Evolutionary conservation across 2,113 vertebrate genomes (phyloP).

Genomic region (Catharus fuscescens): DNA sequence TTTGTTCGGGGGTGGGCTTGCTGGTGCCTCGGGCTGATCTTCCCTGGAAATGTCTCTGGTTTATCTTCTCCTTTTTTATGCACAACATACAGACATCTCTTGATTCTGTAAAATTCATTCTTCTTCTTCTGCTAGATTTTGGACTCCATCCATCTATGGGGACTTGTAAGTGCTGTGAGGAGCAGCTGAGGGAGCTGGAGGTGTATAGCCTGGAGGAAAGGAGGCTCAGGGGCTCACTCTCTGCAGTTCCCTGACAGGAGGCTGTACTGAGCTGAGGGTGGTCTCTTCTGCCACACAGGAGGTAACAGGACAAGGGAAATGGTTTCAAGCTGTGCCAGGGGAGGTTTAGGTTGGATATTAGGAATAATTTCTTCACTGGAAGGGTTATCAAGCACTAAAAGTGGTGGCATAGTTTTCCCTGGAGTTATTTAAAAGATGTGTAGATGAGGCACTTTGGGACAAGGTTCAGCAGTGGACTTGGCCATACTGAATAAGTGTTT

Average conservation of each 20-base stretch:
- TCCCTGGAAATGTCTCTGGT: background rate
- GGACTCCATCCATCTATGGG: background rate
- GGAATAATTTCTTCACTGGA: background rate
- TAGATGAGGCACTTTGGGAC: background rate
- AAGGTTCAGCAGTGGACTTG: background rate
- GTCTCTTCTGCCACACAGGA: background rate
- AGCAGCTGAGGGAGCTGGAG: background rate
- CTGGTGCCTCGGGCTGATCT: background rate
- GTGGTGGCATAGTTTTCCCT: background rate
- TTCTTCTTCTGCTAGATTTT: background rate
- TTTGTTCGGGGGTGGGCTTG: slow-evolving; percentile 39
- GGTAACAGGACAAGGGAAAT: background rate
- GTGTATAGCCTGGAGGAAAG: background rate
- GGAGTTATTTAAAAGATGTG: background rate
- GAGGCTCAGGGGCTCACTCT: background rate
- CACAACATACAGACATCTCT: background rate
- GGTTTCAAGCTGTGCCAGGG: background rate
- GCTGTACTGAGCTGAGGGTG: background rate
- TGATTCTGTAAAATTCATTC: background rate
- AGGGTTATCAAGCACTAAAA: background rate
- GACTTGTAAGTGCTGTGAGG: background rate
- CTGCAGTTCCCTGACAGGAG: background rate
- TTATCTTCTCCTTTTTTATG: background rate
- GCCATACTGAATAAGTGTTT: background rate
- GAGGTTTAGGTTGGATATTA: background rate